Conservation (phyloP, 1,140 invertebrate species). For the Melitaea cinxia region DNA sequence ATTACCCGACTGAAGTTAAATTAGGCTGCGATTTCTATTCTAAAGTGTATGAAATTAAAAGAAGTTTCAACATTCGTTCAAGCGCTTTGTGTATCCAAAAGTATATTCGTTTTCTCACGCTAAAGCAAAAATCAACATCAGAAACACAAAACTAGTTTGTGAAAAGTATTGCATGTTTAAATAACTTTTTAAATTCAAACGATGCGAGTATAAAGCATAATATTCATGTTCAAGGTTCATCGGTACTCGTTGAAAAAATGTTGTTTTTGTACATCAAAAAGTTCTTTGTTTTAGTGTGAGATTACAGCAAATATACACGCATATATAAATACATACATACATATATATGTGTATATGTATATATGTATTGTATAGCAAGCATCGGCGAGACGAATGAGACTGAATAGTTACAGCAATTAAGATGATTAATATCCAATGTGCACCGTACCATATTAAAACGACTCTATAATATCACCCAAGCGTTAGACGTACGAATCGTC, state of each 20-base stretch:
- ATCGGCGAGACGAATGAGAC: background rate
- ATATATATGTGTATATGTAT: too few relatives aligned
- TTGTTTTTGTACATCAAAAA: background rate
- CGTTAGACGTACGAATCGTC: background rate
- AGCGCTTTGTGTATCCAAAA: conserved; percentile 19
- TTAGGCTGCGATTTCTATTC: background rate
- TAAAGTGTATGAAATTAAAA: background rate
- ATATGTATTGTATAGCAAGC: too few relatives aligned
- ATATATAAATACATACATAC: too few relatives aligned
- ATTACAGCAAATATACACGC: conserved; percentile 17
- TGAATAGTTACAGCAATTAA: conserved; percentile 24
- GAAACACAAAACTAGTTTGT: background rate
- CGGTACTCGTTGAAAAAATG: background rate
- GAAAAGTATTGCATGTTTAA: too few relatives aligned
- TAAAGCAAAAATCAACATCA: background rate
- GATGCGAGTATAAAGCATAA: background rate
- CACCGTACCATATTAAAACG: background rate
- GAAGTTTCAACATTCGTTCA: background rate
- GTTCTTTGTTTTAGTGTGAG: conserved; percentile 16
- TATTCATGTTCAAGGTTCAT: background rate
- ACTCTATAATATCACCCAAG: background rate
- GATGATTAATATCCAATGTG: background rate
- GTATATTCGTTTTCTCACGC: conserved; percentile 8
- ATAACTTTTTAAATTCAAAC: background rate
- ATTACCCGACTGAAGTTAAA: background rate